A percentile compares a stretch with the other conserved stretches of the same genome.
These are phyloP conservation scores for Mycteria americana DNA, from an alignment of 2,797 vertebrate genomes.

Conservation along the genomic window DNA sequence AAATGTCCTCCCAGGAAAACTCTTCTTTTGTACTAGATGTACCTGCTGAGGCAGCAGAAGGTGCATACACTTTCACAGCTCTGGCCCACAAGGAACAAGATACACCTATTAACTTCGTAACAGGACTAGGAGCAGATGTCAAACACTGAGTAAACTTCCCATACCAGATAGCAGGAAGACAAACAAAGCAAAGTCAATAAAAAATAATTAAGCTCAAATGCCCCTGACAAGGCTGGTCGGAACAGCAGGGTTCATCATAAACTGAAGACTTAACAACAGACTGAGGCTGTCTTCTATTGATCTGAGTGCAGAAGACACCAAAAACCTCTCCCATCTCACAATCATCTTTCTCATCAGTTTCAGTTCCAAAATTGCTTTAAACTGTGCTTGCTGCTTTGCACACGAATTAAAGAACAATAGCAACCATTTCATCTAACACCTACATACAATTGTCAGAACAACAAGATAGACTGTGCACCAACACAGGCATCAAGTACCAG, in stretches of 20 bases:
- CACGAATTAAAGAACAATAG: background rate
- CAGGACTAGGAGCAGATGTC: slow-evolving; percentile 25
- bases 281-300: background rate
- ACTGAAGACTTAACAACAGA: background rate
- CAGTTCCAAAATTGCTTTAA: background rate
- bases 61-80: background rate
- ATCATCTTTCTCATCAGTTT: background rate
- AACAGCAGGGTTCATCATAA: background rate
- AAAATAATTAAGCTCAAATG: slow-evolving; percentile 12
- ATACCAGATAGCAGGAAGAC: background rate
- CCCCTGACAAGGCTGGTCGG: background rate
- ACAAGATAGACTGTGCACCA: background rate
- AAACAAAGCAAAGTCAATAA: slow-evolving; percentile 41
- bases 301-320: background rate
- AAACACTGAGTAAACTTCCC: slow-evolving; percentile 23
- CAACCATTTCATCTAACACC: background rate
- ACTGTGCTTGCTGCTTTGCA: background rate
- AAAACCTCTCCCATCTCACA: background rate
- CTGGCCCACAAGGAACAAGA: background rate
- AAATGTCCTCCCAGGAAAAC: background rate
- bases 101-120: background rate
- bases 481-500: background rate
- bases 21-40: background rate
- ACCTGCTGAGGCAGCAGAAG: slow-evolving; percentile 4
- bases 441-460: background rate